phyloP scores from a whole-genome alignment of 2,113 vertebrate species.

The Phalacrocorax aristotelis region DNA sequence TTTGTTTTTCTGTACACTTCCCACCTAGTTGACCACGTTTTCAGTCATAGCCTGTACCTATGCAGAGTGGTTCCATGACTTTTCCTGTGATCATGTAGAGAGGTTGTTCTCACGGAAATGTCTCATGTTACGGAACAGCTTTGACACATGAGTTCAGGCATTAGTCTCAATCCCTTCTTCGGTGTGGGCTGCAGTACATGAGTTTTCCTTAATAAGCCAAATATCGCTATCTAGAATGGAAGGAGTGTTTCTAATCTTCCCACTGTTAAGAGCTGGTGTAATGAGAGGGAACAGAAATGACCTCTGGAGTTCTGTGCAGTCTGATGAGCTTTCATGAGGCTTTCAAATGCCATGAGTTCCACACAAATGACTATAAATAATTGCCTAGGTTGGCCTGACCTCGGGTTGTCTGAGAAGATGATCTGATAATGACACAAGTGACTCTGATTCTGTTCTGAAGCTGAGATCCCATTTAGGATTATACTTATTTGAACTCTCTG shows the following conservation, averaged over 20 bases:
- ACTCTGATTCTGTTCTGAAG: slow-evolving; percentile 54
- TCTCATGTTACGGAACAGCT: rapidly evolving
- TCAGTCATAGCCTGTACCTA: background rate
- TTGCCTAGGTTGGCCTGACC: slow-evolving; percentile 69
- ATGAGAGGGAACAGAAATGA: slow-evolving; percentile 27
- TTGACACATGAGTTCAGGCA: background rate
- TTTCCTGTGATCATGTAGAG: background rate
- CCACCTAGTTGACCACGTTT: background rate
- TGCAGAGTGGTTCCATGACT: background rate
- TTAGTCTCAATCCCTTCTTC: background rate
- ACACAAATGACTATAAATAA: slow-evolving; percentile 62
- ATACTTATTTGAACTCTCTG: slow-evolving; percentile 49
- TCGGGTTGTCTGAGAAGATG: slow-evolving; percentile 54
- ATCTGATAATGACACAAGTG: slow-evolving; percentile 58
- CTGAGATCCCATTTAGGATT: slow-evolving; percentile 48
- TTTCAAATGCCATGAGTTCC: slow-evolving; percentile 49
- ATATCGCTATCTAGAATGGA: background rate
- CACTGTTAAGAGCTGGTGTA: background rate
- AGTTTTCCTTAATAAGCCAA: background rate
- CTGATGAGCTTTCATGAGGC: background rate
- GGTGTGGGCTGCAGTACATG: background rate
- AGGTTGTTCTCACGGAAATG: background rate
- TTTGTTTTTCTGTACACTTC: background rate
- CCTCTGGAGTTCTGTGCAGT: slow-evolving; percentile 27
- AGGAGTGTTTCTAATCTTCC: background rate